Percentiles rank a stretch among this genome's conserved stretches.
These are phyloP conservation scores for Rhadina sibilatrix DNA, from an alignment of 2,113 vertebrate species.

Conservation along the genomic window DNA sequence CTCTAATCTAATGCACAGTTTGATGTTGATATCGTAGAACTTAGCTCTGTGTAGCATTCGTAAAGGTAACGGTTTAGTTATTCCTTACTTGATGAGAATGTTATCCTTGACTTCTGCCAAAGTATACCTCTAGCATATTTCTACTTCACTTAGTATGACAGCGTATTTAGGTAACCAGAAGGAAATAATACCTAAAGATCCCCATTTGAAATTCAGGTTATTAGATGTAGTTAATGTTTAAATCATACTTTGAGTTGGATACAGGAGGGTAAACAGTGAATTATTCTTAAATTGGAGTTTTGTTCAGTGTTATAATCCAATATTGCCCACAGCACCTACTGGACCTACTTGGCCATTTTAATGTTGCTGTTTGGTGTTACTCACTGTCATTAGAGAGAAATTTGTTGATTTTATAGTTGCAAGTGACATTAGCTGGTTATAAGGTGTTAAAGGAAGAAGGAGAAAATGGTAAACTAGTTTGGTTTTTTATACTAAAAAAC, in stretches of 20 bases:
- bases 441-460: background rate
- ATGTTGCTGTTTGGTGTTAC: background rate
- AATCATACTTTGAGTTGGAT: background rate
- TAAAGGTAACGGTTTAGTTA: background rate
- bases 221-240: background rate
- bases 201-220: background rate
- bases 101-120: background rate
- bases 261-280: background rate
- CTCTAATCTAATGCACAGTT: background rate
- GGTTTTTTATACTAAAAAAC: background rate
- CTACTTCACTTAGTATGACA: background rate
- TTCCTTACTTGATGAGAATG: background rate
- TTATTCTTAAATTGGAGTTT: background rate
- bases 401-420: background rate
- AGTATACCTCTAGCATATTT: background rate
- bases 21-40: background rate
- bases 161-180: background rate
- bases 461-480: background rate
- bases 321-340: background rate
- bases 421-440: background rate
- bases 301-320: background rate
- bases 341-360: background rate
- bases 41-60: background rate
- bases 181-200: background rate
- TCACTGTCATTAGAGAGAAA: background rate